phyloP scores from a whole-genome alignment of 2,113 vertebrate genomes.

The Ia io region DNA sequence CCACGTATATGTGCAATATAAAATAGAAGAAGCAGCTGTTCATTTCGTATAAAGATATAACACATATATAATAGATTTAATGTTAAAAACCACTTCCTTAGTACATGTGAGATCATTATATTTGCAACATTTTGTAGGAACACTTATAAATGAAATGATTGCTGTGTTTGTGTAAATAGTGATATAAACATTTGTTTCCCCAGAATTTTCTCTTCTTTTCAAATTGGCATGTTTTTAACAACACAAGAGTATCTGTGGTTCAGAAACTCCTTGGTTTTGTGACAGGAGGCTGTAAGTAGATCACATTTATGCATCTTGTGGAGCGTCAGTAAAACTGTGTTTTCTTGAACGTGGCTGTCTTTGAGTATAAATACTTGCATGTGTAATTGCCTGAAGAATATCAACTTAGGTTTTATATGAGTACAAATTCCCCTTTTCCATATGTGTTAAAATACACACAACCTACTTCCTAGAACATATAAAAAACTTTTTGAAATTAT shows the following conservation, averaged over 20 bases:
- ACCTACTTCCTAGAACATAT: neutral
- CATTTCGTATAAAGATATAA: conserved; percentile 3
- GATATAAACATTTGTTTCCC: neutral
- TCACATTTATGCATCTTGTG: neutral
- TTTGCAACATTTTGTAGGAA: neutral
- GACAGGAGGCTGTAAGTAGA: neutral
- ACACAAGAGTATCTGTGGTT: neutral
- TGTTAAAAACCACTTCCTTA: neutral
- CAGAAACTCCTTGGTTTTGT: conserved; percentile 8
- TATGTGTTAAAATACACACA: neutral
- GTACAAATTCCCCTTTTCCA: neutral
- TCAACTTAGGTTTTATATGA: neutral
- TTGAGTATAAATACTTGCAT: neutral
- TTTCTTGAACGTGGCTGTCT: neutral
- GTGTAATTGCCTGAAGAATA: neutral
- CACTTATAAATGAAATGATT: neutral
- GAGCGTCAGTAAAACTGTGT: neutral
- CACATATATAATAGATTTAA: neutral
- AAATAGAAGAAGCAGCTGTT: neutral
- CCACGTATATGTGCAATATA: neutral
- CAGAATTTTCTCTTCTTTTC: neutral
- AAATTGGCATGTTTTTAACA: conserved; percentile 37
- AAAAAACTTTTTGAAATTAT: neutral
- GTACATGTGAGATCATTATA: neutral
- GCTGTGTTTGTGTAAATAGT: neutral